Conservation (phyloP, 2,888 invertebrate genomes). For the Chloromyia formosa region DNA sequence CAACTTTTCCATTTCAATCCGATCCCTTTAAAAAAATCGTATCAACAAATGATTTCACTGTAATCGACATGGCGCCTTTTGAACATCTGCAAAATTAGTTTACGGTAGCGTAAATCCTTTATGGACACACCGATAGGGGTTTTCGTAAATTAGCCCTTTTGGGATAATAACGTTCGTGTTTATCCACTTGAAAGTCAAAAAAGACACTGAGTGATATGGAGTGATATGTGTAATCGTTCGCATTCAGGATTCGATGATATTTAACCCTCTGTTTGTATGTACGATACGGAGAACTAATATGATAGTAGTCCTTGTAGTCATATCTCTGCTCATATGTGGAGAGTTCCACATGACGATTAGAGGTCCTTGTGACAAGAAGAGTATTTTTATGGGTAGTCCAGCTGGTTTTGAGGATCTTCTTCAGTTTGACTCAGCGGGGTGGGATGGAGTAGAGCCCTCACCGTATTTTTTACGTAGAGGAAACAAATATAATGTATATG, state of each 20-base stretch:
- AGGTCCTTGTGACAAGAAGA: conserved; percentile 1
- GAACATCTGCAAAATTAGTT: conserved; percentile 48
- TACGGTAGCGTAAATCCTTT: conserved; percentile 53
- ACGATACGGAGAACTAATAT: neutral
- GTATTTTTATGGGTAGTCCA: conserved; percentile 28
- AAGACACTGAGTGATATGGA: conserved; percentile 44
- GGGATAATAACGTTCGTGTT: conserved; percentile 48
- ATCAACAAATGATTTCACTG: conserved; percentile 1
- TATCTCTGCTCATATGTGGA: neutral
- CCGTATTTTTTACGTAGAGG: too few relatives aligned
- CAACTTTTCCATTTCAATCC: neutral
- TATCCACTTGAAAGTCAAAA: conserved; percentile 53
- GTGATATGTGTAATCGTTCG: too few relatives aligned
- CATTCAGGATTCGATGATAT: conserved; percentile 29
- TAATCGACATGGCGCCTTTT: conserved; percentile 37
- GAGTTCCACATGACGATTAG: conserved; percentile 1
- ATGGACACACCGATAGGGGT: conserved; percentile 50
- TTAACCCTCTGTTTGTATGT: conserved; percentile 41
- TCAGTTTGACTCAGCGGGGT: conserved; percentile 21
- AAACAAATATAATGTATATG: too few relatives aligned
- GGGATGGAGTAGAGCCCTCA: too few relatives aligned
- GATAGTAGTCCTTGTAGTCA: too few relatives aligned
- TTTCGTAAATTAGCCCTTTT: conserved; percentile 53
- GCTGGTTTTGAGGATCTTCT: conserved; percentile 11
- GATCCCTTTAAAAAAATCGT: neutral